Evolutionary conservation across 2,797 vertebrate species (phyloP).

Genomic region (Perdix hodgsoniae): DNA sequence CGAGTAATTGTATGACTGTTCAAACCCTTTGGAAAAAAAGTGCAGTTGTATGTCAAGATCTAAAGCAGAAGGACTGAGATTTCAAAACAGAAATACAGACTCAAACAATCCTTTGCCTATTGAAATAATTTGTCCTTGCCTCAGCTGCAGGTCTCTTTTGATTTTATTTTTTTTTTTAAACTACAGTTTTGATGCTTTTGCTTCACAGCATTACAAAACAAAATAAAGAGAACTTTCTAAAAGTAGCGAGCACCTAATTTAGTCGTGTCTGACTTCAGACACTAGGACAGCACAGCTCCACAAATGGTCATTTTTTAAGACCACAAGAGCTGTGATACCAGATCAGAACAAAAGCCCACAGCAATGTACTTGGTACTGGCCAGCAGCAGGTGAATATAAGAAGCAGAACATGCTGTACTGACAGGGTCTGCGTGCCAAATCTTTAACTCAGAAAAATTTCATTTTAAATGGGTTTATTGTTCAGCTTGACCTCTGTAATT

Average conservation of each 20-base stretch:
- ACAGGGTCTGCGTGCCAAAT: neutral
- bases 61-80: conserved; percentile 53
- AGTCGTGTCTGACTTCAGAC: neutral
- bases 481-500: conserved; percentile 41
- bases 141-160: conserved; percentile 69
- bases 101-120: conserved; percentile 71
- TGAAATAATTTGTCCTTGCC: conserved; percentile 77
- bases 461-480: neutral
- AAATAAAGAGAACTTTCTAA: conserved; percentile 46
- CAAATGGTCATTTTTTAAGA: neutral
- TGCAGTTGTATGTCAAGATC: conserved; percentile 66
- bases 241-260: conserved; percentile 50
- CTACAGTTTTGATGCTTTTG: conserved; percentile 44
- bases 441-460: conserved; percentile 14
- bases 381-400: neutral
- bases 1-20: conserved; percentile 25
- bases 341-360: neutral
- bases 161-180: conserved; percentile 36
- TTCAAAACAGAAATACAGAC: conserved; percentile 70
- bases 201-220: conserved; percentile 49
- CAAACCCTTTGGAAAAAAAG: conserved; percentile 64
- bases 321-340: neutral
- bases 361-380: neutral
- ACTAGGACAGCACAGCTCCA: neutral
- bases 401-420: neutral